These are phyloP conservation scores for Ligdia adustata DNA, from an alignment of 2,888 invertebrate species.

Conservation along the genomic window DNA sequence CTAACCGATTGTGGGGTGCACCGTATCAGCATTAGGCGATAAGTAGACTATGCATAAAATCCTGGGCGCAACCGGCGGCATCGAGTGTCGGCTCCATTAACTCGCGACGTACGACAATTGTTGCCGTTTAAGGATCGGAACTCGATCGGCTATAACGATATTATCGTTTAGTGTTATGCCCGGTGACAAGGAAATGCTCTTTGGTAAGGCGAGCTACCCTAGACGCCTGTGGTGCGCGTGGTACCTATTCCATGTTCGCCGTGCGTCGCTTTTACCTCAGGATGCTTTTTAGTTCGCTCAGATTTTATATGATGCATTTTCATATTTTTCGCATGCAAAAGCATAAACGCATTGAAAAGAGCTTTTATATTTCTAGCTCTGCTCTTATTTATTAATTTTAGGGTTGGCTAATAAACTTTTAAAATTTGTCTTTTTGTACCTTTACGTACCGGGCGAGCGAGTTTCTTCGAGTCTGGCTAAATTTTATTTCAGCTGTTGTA, in stretches of 20 bases:
- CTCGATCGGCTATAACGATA: conserved; percentile 69
- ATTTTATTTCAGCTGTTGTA: too few relatives aligned
- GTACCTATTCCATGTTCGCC: conserved; percentile 27
- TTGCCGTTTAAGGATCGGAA: conserved; percentile 74
- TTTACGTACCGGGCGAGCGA: too few relatives aligned
- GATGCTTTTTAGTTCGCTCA: conserved; percentile 5
- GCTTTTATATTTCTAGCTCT: too few relatives aligned
- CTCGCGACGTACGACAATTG: conserved; percentile 70
- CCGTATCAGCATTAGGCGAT: conserved; percentile 42
- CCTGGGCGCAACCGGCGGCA: conserved; percentile 37
- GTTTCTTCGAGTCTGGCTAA: too few relatives aligned
- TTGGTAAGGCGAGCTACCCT: conserved; percentile 54
- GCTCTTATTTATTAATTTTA: too few relatives aligned
- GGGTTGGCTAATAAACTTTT: too few relatives aligned
- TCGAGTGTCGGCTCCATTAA: conserved; percentile 63
- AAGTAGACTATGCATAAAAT: conserved; percentile 63
- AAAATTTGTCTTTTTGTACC: too few relatives aligned
- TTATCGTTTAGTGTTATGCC: conserved; percentile 81
- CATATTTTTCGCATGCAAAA: conserved; percentile 1
- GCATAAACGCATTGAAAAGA: too few relatives aligned
- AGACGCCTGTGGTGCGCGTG: conserved; percentile 50
- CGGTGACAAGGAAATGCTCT: conserved; percentile 81
- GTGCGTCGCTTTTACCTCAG: conserved; percentile 18
- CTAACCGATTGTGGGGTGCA: conserved; percentile 32
- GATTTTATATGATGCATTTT: background rate